Base-by-base conservation (phyloP, 2,113 vertebrate genomes). In the Phylloscopus trochiloides region DNA sequence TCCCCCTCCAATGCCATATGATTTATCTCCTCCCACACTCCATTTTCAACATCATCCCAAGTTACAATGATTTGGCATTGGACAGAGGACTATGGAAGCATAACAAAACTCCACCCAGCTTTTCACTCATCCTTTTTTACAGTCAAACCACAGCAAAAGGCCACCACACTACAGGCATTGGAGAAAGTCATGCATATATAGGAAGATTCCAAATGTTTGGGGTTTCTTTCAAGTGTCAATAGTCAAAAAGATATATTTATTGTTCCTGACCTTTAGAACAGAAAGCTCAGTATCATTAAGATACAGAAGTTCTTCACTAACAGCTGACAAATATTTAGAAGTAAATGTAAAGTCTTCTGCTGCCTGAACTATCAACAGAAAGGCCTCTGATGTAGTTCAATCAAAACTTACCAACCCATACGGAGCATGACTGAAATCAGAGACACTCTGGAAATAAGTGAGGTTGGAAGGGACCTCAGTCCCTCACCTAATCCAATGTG, bases 121-220 rank as follows among this genome's bases (percentile, higher is more conserved):
- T 54, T 71, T 88, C 34, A 71, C 34, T 50, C 34, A 34, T 5
- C n/a, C 10, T 42, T 72, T 34, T 7, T 82, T 20, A 61, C 29
- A n/a, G 9, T n/a, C 42, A 61, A 59, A 62, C 13, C 29, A 40
- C 32, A 78, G 26, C n/a, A 67, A 36, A 70, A 79, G 0, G 21
- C 29, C 18, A 72, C 8, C 22, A 36, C 20, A 25, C 28, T 19
- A 17, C 0, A 86, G 19, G 21, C 18, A n/a, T 0, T 45, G 15
- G 9, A 52, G 6, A 72, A 66, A 88, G n/a, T 45, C 77, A 47
- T 14, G 29, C 15, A 47, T 24, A 14, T 7, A 29, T 4, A n/a
- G 22, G 22, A 80, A 91, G 36, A 52, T 20, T 10, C 10, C 7
- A 65, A 42, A 55, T 12, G 1, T 12, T 22, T 74, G 26, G 8